Evolutionary conservation across 2,888 invertebrate genomes (phyloP).

Genomic region (Trachelus iudaicus): DNA sequence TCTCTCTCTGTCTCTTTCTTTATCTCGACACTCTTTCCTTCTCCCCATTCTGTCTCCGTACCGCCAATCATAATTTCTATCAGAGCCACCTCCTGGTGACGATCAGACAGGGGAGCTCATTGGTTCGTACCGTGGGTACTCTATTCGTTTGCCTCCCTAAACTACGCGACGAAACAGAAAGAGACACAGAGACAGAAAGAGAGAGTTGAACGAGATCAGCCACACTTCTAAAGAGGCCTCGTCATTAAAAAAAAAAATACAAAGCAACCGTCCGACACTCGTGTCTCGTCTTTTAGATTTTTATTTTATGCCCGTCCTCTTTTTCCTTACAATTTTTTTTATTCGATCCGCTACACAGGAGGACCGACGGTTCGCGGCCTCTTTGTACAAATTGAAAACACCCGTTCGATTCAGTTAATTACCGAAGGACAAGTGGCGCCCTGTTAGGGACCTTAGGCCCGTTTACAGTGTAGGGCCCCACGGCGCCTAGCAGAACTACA

Average conservation of each 20-base stretch:
- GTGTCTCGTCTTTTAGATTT: neutral
- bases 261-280: neutral
- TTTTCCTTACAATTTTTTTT: neutral
- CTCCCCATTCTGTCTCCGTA: slow-evolving; percentile 15
- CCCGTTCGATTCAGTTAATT: slow-evolving; percentile 64
- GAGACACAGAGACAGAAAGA: slow-evolving; percentile 26
- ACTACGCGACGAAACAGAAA: slow-evolving; percentile 18
- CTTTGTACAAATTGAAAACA: slow-evolving; percentile 55
- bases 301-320: neutral
- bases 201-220: neutral
- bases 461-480: neutral
- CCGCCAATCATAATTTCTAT: slow-evolving; percentile 65
- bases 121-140: slow-evolving; percentile 16
- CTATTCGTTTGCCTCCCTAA: neutral
- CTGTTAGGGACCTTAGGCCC: slow-evolving; percentile 26
- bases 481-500: neutral
- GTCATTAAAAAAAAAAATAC: neutral
- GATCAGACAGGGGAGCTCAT: slow-evolving; percentile 51
- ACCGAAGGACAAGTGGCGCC: slow-evolving; percentile 63
- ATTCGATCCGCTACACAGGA: neutral
- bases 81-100: slow-evolving; percentile 66
- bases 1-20: slow-evolving; percentile 9
- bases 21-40: slow-evolving; percentile 2
- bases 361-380: neutral
- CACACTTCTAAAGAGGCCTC: neutral